These are phyloP conservation scores for Aleiodes sp. DNA, from an alignment of 1,140 invertebrate genomes.

Conservation along the genomic window DNA sequence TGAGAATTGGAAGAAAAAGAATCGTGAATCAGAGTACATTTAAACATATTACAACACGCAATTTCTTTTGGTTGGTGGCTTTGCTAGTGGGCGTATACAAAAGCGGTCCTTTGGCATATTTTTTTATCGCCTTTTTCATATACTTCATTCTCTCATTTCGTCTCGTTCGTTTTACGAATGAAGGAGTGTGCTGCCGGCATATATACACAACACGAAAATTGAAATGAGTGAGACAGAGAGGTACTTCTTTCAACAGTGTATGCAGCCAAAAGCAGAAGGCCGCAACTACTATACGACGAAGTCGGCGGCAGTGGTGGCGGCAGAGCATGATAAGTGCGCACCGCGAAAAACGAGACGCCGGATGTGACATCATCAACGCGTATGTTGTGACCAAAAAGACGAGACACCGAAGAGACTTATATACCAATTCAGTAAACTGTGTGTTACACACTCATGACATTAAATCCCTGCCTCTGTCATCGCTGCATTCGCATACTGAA, in stretches of 20 bases:
- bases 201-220: not conserved
- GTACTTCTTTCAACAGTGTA: no score
- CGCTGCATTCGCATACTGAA: constrained; percentile 10
- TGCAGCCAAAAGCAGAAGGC: no score
- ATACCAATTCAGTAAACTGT: no score
- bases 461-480: not conserved
- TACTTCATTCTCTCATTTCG: constrained; percentile 32
- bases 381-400: constrained; percentile 29
- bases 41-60: not conserved
- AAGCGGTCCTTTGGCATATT: constrained; percentile 19
- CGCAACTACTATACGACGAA: not conserved
- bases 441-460: no score
- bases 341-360: constrained; percentile 55
- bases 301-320: constrained; percentile 15
- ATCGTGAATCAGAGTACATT: no score
- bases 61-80: not conserved
- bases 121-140: constrained; percentile 22
- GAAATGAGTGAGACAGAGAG: no score
- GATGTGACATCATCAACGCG: constrained; percentile 49
- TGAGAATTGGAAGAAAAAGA: no score
- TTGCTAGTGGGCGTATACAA: constrained; percentile 2
- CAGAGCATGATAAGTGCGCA: constrained; percentile 43
- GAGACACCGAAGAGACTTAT: no score
- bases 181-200: not conserved
- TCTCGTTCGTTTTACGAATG: constrained; percentile 1